A percentile compares a stretch with the other conserved stretches of the same genome.
phyloP scores from a whole-genome alignment of 2,797 vertebrate genomes.

The Neosilurus hyrtlii region DNA sequence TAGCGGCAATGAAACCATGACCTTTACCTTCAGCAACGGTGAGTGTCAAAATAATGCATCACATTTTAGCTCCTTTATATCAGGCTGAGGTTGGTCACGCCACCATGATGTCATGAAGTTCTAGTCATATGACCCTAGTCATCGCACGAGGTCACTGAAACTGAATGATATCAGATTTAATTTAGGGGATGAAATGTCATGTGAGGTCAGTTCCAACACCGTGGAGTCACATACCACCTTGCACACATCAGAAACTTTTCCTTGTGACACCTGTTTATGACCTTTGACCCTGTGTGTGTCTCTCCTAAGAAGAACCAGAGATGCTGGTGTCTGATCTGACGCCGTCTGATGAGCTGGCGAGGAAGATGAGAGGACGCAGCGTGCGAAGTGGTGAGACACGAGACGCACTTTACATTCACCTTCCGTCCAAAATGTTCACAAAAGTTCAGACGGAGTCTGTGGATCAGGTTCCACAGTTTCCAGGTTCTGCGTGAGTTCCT shows the following conservation, averaged over 20 bases:
- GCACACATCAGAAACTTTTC: background rate
- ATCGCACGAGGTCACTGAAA: background rate
- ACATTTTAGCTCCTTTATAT: background rate
- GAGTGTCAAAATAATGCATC: background rate
- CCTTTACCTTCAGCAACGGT: slow-evolving; percentile 88
- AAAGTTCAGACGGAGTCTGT: background rate
- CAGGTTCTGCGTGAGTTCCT: too few species aligned
- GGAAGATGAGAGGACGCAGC: slow-evolving; percentile 85
- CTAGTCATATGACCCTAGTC: background rate
- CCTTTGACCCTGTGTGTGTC: slow-evolving; percentile 1
- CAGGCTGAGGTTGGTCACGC: background rate
- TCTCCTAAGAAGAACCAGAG: slow-evolving; percentile 74
- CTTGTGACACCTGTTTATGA: slow-evolving; percentile 12
- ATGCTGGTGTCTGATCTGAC: slow-evolving; percentile 93
- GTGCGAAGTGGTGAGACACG: slow-evolving; percentile 77
- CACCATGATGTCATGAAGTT: background rate
- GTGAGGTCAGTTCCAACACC: background rate
- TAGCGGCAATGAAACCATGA: slow-evolving; percentile 93
- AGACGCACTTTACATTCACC: slow-evolving; percentile 18
- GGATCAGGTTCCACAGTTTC: too few species aligned
- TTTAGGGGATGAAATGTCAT: background rate
- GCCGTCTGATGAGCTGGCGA: slow-evolving; percentile 84
- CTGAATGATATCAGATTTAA: background rate
- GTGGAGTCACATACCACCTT: background rate
- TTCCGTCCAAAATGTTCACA: slow-evolving; percentile 26